These are phyloP conservation scores for Phylloscopus trochiloides DNA, from an alignment of 2,113 vertebrate species.

Conservation along the genomic window DNA sequence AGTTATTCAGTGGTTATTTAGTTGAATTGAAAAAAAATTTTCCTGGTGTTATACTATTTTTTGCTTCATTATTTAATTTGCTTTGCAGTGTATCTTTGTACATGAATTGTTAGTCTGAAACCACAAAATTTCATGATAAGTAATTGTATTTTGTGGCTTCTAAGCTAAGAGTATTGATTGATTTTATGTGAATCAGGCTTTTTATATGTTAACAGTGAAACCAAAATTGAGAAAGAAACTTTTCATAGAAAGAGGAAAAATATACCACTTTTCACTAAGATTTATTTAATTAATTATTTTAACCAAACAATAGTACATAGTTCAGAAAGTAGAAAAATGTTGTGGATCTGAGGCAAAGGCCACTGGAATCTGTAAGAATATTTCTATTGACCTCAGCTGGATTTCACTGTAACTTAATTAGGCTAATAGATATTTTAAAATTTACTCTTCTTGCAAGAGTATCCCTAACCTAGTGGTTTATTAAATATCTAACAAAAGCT, in stretches of 20 bases:
- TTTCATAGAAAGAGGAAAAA: neutral
- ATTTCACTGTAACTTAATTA: neutral
- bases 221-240: neutral
- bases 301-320: neutral
- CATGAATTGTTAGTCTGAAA: neutral
- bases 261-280: neutral
- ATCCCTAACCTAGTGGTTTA: neutral
- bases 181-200: rapidly evolving
- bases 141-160: neutral
- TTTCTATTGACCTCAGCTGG: neutral
- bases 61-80: neutral
- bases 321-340: neutral
- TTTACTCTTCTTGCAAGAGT: neutral
- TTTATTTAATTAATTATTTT: neutral
- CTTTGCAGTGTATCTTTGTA: neutral
- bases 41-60: neutral
- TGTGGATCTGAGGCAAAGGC: neutral
- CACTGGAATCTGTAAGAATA: neutral
- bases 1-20: neutral
- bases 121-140: neutral
- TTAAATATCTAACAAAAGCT: neutral
- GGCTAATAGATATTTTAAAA: neutral
- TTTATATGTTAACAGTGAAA: neutral
- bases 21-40: neutral
- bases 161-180: neutral